Evolutionary conservation across 2,113 vertebrate genomes (phyloP).

Genomic region (Casuarius casuarius): DNA sequence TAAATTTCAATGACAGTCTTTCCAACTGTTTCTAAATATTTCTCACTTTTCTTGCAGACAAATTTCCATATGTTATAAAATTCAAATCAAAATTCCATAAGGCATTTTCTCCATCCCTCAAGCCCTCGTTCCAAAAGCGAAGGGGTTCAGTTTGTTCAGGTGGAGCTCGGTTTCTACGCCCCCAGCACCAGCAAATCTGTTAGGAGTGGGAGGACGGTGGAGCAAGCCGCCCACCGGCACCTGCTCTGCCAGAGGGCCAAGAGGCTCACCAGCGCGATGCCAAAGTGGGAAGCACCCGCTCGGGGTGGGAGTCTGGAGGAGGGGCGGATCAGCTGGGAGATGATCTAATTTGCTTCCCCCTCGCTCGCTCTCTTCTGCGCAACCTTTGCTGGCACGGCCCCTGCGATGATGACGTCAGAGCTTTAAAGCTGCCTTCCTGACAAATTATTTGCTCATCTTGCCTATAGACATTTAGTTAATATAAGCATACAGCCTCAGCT

Average conservation of each 20-base stretch:
- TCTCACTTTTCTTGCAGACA: constrained; percentile 42
- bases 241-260: constrained; percentile 38
- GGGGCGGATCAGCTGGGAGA: not conserved
- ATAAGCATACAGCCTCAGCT: not conserved
- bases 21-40: constrained; percentile 74
- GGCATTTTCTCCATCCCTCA: not conserved
- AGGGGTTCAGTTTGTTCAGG: constrained; percentile 23
- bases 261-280: not conserved
- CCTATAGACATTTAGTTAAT: too few relatives aligned
- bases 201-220: not conserved
- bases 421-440: not conserved
- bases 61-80: constrained; percentile 59
- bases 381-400: not conserved
- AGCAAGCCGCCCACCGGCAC: constrained; percentile 16
- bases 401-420: not conserved
- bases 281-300: not conserved
- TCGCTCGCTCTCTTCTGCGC: rapidly evolving
- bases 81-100: not conserved
- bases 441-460: not conserved
- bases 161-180: not conserved
- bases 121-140: not conserved
- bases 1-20: constrained; percentile 68
- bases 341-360: not conserved
- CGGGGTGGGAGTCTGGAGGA: not conserved
- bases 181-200: constrained; percentile 1